These are phyloP conservation scores for Tetropium fuscum DNA, from an alignment of 2,888 invertebrate genomes.

Conservation along the genomic window DNA sequence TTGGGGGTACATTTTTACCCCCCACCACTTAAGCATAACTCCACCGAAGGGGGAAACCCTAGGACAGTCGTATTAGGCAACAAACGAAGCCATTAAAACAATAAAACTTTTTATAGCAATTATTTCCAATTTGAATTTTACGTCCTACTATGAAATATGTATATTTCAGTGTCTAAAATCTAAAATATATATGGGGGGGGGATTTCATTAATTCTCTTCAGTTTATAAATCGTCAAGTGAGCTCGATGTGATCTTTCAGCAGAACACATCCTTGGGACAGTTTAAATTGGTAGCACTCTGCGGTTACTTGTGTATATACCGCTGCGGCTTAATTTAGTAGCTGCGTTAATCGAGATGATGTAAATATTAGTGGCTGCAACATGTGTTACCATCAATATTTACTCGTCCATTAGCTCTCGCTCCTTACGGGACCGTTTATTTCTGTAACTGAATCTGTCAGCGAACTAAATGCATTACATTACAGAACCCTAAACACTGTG, in stretches of 20 bases:
- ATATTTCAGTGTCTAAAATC: too few species aligned
- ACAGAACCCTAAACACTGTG: constrained; percentile 51
- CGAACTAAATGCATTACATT: constrained; percentile 55
- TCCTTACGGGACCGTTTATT: constrained; percentile 46
- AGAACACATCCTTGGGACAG: background rate
- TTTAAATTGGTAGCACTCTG: constrained; percentile 11
- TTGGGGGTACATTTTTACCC: too few species aligned
- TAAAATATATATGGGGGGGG: background rate
- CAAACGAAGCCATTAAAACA: too few species aligned
- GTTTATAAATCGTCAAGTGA: too few species aligned
- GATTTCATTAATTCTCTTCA: background rate
- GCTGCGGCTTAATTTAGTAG: constrained; percentile 28
- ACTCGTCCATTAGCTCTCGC: constrained; percentile 43
- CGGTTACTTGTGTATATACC: constrained; percentile 21
- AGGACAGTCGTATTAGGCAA: too few species aligned
- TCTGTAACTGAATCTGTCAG: constrained; percentile 54
- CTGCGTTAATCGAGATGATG: constrained; percentile 39
- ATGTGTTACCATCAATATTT: constrained; percentile 47
- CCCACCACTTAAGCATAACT: too few species aligned
- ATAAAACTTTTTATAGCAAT: too few species aligned
- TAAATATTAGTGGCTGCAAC: constrained; percentile 46
- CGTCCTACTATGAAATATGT: too few species aligned
- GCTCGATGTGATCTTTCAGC: too few species aligned
- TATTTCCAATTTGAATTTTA: too few species aligned
- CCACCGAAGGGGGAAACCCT: too few species aligned